Conservation (phyloP, 2,888 invertebrate species). For the Xestia rhomboidea region DNA sequence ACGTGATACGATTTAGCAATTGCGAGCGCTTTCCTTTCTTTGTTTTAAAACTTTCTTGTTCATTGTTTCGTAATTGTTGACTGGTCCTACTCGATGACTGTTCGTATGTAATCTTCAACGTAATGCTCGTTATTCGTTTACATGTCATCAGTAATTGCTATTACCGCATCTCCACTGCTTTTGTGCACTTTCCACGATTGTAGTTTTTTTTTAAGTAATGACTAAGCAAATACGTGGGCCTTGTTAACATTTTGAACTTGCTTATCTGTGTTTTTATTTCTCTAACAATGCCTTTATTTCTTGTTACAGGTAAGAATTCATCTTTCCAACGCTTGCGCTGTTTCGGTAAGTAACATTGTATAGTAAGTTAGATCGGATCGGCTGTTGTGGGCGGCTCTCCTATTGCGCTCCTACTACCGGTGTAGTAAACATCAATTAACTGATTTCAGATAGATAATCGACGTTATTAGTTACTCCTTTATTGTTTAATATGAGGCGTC, state of each 20-base stretch:
- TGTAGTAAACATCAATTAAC: conserved; percentile 89
- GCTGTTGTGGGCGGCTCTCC: conserved; percentile 68
- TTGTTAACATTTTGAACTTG: conserved; percentile 80
- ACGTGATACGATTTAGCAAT: conserved; percentile 79
- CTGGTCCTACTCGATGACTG: conserved; percentile 74
- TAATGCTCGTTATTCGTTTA: conserved; percentile 80
- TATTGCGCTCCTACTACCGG: conserved; percentile 71
- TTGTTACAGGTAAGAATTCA: conserved; percentile 86
- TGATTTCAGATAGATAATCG: conserved; percentile 88
- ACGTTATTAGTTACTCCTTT: conserved; percentile 86
- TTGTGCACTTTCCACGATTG: conserved; percentile 74
- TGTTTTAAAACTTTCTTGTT: conserved; percentile 84
- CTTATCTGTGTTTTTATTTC: conserved; percentile 62
- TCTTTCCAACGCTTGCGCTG: conserved; percentile 58
- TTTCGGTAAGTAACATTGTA: conserved; percentile 76
- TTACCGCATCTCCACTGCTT: conserved; percentile 81
- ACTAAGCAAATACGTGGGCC: conserved; percentile 71
- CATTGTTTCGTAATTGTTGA: conserved; percentile 86
- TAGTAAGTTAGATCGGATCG: conserved; percentile 68
- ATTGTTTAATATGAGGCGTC: conserved; percentile 88
- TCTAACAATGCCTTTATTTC: conserved; percentile 69
- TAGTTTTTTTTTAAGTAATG: conserved; percentile 58
- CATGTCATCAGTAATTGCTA: conserved; percentile 83
- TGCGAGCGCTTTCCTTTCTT: conserved; percentile 83
- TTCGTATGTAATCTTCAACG: conserved; percentile 83